Percentiles rank a stretch among this genome's conserved stretches.
Conservation (phyloP, 2,113 vertebrate species). For the Paratilapia polleni region DNA sequence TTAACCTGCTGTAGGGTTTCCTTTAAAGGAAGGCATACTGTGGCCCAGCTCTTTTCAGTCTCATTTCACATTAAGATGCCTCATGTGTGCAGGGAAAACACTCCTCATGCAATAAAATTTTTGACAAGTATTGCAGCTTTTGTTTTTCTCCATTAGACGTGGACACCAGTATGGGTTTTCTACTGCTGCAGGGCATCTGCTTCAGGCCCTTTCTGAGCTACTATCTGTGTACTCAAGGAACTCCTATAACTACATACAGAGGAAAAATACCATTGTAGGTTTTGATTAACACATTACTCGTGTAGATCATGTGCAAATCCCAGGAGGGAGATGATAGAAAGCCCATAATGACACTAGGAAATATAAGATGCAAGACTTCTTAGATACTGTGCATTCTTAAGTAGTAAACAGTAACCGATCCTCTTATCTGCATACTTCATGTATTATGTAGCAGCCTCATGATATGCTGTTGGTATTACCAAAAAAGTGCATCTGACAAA, state of each 20-base stretch:
- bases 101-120: background rate
- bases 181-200: background rate
- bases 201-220: background rate
- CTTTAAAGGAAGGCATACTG: background rate
- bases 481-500: background rate
- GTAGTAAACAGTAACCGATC: background rate
- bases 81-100: background rate
- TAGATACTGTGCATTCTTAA: background rate
- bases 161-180: background rate
- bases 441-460: background rate
- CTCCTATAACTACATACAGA: constrained; percentile 3
- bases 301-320: constrained; percentile 3
- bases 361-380: background rate
- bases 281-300: background rate
- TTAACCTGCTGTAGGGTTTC: background rate
- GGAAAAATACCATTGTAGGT: background rate
- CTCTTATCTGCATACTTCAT: background rate
- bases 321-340: background rate
- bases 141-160: background rate
- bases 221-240: background rate
- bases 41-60: background rate
- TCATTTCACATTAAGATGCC: background rate
- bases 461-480: background rate
- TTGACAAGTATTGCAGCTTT: background rate
- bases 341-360: background rate